Conservation (phyloP, 1,140 invertebrate genomes). For the Hyphantria cunea region DNA sequence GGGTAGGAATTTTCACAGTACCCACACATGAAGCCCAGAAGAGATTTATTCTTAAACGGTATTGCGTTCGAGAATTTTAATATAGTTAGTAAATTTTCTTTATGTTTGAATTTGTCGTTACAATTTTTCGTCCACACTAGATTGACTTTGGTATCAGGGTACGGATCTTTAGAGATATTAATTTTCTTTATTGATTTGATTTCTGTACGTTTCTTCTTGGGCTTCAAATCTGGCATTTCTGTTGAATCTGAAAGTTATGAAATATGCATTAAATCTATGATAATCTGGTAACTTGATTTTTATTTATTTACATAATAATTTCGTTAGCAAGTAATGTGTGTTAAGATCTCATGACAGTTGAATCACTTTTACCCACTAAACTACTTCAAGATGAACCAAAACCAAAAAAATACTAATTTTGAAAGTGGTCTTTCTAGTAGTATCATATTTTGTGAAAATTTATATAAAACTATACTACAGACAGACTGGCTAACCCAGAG, state of each 20-base stretch:
- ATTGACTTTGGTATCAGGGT: constrained; percentile 33
- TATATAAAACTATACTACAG: too few species aligned
- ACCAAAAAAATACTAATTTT: too few species aligned
- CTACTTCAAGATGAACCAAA: too few species aligned
- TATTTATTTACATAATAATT: too few species aligned
- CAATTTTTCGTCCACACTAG: constrained; percentile 37
- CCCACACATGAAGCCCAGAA: constrained; percentile 58
- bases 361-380: too few species aligned
- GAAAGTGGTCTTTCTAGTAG: too few species aligned
- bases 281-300: too few species aligned
- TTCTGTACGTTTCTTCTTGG: constrained; percentile 26
- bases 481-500: too few species aligned
- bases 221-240: constrained; percentile 38
- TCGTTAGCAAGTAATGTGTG: too few species aligned
- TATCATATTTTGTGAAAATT: too few species aligned
- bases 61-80: constrained; percentile 57
- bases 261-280: too few species aligned
- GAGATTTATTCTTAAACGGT: constrained; percentile 59
- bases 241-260: constrained; percentile 41
- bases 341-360: too few species aligned
- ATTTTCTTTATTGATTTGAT: constrained; percentile 31
- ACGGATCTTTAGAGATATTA: constrained; percentile 23
- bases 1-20: constrained; percentile 57
- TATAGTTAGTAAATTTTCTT: constrained; percentile 55
- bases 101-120: constrained; percentile 55